Percentiles rank a stretch among this genome's conserved stretches.
These are phyloP conservation scores for Littorina saxatilis DNA, from an alignment of 1,140 invertebrate species.

Conservation along the genomic window DNA sequence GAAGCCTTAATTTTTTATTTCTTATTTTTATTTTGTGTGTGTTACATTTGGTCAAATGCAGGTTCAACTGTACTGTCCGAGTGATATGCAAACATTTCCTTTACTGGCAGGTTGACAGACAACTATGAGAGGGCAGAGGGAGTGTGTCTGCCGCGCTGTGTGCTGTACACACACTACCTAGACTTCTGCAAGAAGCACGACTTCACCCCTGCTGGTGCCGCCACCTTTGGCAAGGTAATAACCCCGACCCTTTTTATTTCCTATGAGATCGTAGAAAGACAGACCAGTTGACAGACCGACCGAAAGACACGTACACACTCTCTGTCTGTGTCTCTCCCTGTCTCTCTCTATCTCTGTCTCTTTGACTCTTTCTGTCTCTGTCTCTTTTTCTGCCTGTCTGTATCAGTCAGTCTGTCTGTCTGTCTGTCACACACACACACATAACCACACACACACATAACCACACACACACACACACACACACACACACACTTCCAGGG, in stretches of 20 bases:
- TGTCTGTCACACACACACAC: neutral
- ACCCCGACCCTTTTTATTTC: neutral
- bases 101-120: conserved; percentile 66
- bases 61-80: too few relatives aligned
- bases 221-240: conserved; percentile 74
- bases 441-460: neutral
- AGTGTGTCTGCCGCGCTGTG: conserved; percentile 72
- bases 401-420: neutral
- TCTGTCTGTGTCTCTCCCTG: neutral
- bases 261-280: neutral
- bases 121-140: conserved; percentile 73
- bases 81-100: too few relatives aligned
- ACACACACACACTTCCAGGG: neutral
- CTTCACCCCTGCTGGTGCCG: conserved; percentile 71
- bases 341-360: neutral
- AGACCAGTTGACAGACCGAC: neutral
- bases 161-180: conserved; percentile 72
- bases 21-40: too few relatives aligned
- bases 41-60: too few relatives aligned
- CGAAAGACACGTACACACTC: neutral
- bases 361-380: neutral
- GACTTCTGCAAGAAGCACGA: conserved; percentile 70
- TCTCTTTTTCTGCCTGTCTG: neutral
- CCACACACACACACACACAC: neutral
- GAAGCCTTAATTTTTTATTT: too few relatives aligned